Evolutionary conservation across 2,888 invertebrate species (phyloP).

Genomic region (Celastrina argiolus): DNA sequence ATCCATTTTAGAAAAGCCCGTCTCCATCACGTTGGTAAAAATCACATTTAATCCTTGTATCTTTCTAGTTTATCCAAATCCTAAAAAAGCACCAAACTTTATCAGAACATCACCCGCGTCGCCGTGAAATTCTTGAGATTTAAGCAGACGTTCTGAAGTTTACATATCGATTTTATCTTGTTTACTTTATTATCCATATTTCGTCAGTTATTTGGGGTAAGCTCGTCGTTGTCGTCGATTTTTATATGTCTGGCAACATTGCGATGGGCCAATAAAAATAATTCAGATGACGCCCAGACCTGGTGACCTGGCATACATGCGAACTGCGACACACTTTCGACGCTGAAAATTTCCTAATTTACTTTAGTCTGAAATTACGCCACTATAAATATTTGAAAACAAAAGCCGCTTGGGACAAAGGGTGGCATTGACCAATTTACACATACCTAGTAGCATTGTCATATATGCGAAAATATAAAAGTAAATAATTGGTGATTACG

Average conservation of each 20-base stretch:
- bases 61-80: too few species aligned
- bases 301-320: slow-evolving; percentile 60
- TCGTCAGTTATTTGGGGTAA: slow-evolving; percentile 22
- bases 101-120: background rate
- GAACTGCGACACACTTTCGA: slow-evolving; percentile 60
- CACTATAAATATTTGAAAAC: slow-evolving; percentile 32
- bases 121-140: background rate
- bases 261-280: slow-evolving; percentile 54
- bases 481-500: background rate
- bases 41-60: too few species aligned
- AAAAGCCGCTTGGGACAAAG: slow-evolving; percentile 29
- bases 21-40: too few species aligned
- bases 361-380: slow-evolving; percentile 41
- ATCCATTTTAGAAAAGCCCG: too few species aligned
- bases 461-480: slow-evolving; percentile 21
- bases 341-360: slow-evolving; percentile 52
- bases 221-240: slow-evolving; percentile 21
- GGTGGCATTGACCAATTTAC: slow-evolving; percentile 27
- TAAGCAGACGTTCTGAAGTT: background rate
- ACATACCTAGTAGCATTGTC: slow-evolving; percentile 28
- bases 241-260: slow-evolving; percentile 27
- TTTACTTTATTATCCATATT: slow-evolving; percentile 19
- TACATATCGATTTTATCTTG: slow-evolving; percentile 14
- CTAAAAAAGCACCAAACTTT: background rate
- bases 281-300: slow-evolving; percentile 53